Conservation (phyloP, 2,888 invertebrate species). For the Hanleya hanleyi region DNA sequence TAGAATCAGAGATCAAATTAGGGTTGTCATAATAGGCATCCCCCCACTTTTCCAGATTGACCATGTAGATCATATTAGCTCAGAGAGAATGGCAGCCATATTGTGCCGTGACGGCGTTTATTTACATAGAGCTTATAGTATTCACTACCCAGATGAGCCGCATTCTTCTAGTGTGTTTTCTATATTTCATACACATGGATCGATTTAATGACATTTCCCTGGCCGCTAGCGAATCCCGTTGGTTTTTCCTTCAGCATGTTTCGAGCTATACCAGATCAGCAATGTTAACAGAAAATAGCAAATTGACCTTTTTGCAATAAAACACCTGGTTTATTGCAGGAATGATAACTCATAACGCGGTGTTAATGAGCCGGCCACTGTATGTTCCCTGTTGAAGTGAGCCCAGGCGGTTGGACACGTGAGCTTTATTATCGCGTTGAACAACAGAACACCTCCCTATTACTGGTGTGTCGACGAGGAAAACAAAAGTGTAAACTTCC, state of each 20-base stretch:
- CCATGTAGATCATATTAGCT: not conserved
- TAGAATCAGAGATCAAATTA: not conserved
- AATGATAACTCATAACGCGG: too few species aligned
- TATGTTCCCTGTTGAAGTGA: too few species aligned
- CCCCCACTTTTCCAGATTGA: not conserved
- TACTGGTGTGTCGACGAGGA: too few species aligned
- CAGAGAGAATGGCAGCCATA: not conserved
- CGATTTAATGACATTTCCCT: not conserved
- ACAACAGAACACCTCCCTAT: too few species aligned
- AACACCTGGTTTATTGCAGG: too few species aligned
- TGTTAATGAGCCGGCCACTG: too few species aligned
- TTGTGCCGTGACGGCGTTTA: not conserved
- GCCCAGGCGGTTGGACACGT: too few species aligned
- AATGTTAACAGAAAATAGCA: not conserved
- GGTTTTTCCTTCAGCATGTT: not conserved
- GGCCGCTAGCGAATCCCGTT: not conserved
- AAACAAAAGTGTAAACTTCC: too few species aligned
- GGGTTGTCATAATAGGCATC: not conserved
- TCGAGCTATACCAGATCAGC: too few species aligned
- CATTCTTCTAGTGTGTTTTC: not conserved
- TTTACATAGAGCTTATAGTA: constrained; percentile 3
- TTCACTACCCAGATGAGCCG: not conserved
- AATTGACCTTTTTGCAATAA: too few species aligned
- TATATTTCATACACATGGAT: constrained; percentile 1
- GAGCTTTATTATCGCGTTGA: too few species aligned